Conservation (phyloP, 1,140 invertebrate species). For the Chironomus tepperi region DNA sequence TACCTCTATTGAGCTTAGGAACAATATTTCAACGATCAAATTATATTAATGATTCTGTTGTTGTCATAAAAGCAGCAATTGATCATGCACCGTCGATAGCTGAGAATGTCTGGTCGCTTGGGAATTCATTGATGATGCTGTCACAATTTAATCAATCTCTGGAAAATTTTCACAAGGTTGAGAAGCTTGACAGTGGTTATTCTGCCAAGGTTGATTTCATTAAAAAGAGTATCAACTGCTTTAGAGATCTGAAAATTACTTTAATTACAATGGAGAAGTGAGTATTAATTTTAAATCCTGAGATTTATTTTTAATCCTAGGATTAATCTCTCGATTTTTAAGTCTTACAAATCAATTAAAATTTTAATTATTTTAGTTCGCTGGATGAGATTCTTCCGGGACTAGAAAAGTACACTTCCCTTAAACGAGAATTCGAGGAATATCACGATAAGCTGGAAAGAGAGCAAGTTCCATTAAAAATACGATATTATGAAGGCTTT, state of each 20-base stretch:
- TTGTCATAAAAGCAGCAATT: constrained; percentile 68
- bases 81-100: constrained; percentile 64
- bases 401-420: neutral
- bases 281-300: neutral
- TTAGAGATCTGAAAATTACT: constrained; percentile 37
- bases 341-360: no score
- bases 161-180: constrained; percentile 59
- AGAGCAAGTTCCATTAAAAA: constrained; percentile 46
- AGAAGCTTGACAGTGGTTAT: constrained; percentile 51
- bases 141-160: constrained; percentile 52
- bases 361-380: neutral
- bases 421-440: constrained; percentile 3
- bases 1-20: constrained; percentile 71
- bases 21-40: constrained; percentile 68
- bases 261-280: constrained; percentile 35
- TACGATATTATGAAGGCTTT: constrained; percentile 28
- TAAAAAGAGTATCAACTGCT: constrained; percentile 35
- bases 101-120: constrained; percentile 68
- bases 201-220: constrained; percentile 34
- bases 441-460: constrained; percentile 46
- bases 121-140: constrained; percentile 60
- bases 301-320: neutral
- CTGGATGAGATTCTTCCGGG: constrained; percentile 19
- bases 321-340: no score
- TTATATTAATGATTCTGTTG: constrained; percentile 65